Conservation (phyloP, 2,888 invertebrate genomes). For the Trissoscelio sp. region DNA sequence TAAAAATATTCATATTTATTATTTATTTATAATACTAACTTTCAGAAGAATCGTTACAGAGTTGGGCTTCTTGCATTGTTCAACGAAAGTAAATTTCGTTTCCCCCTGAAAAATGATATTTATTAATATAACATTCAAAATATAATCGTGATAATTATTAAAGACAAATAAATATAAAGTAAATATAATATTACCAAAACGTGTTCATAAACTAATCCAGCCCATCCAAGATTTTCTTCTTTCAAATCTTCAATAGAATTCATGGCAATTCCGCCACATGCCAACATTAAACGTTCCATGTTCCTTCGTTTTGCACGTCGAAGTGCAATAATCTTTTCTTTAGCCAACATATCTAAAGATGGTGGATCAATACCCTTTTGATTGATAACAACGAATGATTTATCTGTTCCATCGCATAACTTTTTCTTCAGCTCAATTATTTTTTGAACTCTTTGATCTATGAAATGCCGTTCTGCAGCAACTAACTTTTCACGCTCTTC, state of each 20-base stretch:
- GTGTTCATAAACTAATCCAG: conserved; percentile 97
- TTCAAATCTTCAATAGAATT: conserved; percentile 97
- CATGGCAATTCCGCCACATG: conserved; percentile 97
- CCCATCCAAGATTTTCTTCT: conserved; percentile 94
- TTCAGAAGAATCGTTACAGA: conserved; percentile 98
- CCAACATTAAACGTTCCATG: conserved; percentile 98
- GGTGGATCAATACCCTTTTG: conserved; percentile 99
- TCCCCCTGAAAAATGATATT: conserved; percentile 93
- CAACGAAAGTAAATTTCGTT: conserved; percentile 98
- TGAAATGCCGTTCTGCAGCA: conserved; percentile 97
- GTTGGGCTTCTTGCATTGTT: conserved; percentile 96
- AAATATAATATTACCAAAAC: conserved; percentile 86
- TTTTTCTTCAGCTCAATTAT: conserved; percentile 96
- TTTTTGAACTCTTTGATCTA: conserved; percentile 96
- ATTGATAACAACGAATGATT: conserved; percentile 97
- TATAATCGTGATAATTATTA: too few relatives aligned
- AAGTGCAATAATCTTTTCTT: conserved; percentile 97
- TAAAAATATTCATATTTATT: too few relatives aligned
- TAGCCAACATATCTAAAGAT: conserved; percentile 97
- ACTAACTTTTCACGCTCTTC: conserved; percentile 98
- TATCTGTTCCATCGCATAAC: conserved; percentile 94
- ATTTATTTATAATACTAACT: conserved; percentile 73
- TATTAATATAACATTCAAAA: too few relatives aligned
- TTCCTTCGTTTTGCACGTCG: conserved; percentile 98
- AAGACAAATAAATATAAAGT: too few relatives aligned